These are phyloP conservation scores for Eleutherodactylus coqui DNA, from an alignment of 2,797 vertebrate genomes.

Conservation along the genomic window DNA sequence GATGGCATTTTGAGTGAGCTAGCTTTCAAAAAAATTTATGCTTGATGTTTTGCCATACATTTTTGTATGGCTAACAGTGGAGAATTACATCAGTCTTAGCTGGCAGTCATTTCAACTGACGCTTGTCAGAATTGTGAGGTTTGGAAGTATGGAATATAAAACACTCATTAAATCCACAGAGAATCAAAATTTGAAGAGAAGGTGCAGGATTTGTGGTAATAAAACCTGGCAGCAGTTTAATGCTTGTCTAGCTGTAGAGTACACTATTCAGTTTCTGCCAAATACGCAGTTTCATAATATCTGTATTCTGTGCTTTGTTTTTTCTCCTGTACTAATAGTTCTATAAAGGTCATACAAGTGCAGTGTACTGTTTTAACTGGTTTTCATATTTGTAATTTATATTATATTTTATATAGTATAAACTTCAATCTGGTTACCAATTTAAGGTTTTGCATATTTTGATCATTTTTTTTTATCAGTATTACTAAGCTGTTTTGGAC, in stretches of 20 bases:
- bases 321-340: background rate
- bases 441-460: too few species aligned
- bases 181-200: constrained; percentile 28
- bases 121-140: constrained; percentile 17
- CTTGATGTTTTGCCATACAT: constrained; percentile 19
- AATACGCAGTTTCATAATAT: constrained; percentile 4
- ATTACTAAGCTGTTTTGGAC: too few species aligned
- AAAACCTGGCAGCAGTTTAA: constrained; percentile 26
- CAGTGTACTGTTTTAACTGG: background rate
- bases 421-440: background rate
- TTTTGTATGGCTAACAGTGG: constrained; percentile 23
- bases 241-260: background rate
- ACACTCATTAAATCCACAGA: constrained; percentile 17
- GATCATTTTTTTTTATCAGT: too few species aligned
- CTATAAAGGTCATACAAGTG: background rate
- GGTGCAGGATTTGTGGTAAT: constrained; percentile 8
- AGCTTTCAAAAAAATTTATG: constrained; percentile 50
- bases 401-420: too few species aligned
- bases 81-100: constrained; percentile 23
- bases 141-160: constrained; percentile 20
- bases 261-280: constrained; percentile 16
- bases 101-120: constrained; percentile 14
- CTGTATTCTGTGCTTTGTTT: background rate
- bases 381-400: background rate
- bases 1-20: background rate